Evolutionary conservation across 2,888 invertebrate species (phyloP).

Genomic region (Macrophya annulata): DNA sequence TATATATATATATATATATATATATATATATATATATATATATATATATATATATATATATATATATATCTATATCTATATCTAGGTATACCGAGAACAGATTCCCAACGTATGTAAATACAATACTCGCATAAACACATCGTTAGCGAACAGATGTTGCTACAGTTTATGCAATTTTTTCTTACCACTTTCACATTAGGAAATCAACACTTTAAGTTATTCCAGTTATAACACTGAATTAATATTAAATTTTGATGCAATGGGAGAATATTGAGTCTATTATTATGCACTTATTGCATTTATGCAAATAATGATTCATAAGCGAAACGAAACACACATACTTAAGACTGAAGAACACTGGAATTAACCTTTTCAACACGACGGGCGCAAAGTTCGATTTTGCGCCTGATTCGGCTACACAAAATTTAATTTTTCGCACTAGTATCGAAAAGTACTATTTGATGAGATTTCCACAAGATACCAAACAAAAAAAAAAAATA

Average conservation of each 20-base stretch:
- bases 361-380: not conserved
- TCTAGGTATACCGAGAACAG: not conserved
- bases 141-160: not conserved
- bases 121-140: not conserved
- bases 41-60: not conserved
- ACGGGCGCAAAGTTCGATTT: too few species aligned
- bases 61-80: not conserved
- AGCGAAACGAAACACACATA: too few species aligned
- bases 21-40: too few species aligned
- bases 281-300: too few species aligned
- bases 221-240: not conserved
- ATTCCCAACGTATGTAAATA: not conserved
- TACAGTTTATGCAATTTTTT: not conserved
- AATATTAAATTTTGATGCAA: not conserved
- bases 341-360: too few species aligned
- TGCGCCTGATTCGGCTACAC: too few species aligned
- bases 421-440: too few species aligned
- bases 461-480: too few species aligned
- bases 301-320: too few species aligned
- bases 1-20: not conserved
- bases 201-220: not conserved
- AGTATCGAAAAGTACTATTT: too few species aligned
- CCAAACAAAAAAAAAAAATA: too few species aligned
- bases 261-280: too few species aligned
- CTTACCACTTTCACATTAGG: not conserved